Evolutionary conservation across 2,113 vertebrate genomes (phyloP).

Genomic region (Sylvia atricapilla): DNA sequence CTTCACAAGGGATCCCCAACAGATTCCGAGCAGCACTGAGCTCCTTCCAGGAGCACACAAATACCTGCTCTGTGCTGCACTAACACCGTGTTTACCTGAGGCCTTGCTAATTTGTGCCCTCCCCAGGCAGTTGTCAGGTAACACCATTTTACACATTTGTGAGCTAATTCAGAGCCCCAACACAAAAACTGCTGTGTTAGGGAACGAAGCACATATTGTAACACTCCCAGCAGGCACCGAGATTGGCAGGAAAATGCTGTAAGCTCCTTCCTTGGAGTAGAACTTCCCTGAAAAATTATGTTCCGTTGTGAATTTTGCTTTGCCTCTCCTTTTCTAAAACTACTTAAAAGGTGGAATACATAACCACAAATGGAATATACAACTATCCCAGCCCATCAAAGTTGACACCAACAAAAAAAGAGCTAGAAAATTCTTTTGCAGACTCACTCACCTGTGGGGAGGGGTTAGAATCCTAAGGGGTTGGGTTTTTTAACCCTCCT

Average conservation of each 20-base stretch:
- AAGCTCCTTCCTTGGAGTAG: neutral
- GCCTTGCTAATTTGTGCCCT: neutral
- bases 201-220: neutral
- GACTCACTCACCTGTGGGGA: neutral
- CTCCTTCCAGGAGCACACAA: neutral
- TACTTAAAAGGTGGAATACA: neutral
- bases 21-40: neutral
- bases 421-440: neutral
- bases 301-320: neutral
- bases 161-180: neutral
- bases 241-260: neutral
- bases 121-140: neutral
- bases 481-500: constrained; percentile 23
- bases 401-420: neutral
- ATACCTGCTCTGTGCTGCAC: neutral
- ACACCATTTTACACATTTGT: neutral
- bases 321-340: neutral
- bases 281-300: neutral
- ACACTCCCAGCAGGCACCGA: neutral
- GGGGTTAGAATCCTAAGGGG: neutral
- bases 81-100: neutral
- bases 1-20: neutral
- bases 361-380: neutral
- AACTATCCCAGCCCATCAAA: neutral
- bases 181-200: neutral